Evolutionary conservation across 2,113 vertebrate species (phyloP).

Genomic region (Lepus timidus): DNA sequence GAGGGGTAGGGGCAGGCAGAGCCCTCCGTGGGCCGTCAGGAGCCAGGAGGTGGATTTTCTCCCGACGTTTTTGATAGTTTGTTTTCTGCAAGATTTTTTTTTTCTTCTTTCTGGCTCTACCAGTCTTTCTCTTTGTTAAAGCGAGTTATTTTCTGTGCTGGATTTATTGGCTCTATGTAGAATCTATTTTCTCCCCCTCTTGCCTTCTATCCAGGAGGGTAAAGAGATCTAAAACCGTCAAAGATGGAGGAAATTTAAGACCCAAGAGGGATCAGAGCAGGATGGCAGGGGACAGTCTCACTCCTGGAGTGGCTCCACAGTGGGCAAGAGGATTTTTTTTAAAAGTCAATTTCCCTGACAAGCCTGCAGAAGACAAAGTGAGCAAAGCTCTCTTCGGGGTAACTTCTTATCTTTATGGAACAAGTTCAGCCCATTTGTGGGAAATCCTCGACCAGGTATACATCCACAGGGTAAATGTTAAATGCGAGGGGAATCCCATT

Average conservation of each 20-base stretch:
- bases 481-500: background rate
- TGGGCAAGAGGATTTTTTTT: background rate
- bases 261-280: background rate
- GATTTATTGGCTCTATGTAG: conserved; percentile 71
- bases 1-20: background rate
- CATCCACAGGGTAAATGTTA: background rate
- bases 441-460: background rate
- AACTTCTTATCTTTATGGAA: background rate
- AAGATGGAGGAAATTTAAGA: conserved; percentile 67
- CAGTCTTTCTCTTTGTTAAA: conserved; percentile 55
- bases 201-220: conserved; percentile 23
- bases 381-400: background rate
- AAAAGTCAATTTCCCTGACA: conserved; percentile 38
- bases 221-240: conserved; percentile 69
- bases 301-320: background rate
- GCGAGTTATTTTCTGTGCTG: conserved; percentile 53
- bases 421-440: background rate
- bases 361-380: background rate
- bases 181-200: conserved; percentile 73
- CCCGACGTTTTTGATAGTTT: background rate
- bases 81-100: background rate
- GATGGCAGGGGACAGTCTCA: background rate
- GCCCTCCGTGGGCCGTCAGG: background rate
- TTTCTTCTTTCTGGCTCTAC: background rate
- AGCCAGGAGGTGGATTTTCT: background rate